Percentiles rank a stretch among this genome's conserved stretches.
phyloP scores from a whole-genome alignment of 2,888 invertebrate species.

The Ichneumoninae sp. region DNA sequence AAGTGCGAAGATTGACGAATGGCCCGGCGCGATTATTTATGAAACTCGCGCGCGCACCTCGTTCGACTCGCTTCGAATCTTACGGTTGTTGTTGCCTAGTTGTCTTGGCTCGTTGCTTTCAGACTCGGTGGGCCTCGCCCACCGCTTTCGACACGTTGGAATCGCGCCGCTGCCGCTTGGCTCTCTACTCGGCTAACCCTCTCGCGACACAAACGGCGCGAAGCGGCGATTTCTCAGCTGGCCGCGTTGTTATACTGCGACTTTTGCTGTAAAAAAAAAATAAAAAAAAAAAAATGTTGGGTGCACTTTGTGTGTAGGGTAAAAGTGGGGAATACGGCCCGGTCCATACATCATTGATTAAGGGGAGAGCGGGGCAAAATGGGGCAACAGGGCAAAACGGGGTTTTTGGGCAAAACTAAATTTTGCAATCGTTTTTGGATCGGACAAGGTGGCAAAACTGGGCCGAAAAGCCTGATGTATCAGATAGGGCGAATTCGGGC shows the following conservation, averaged over 20 bases:
- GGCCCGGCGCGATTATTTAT: slow-evolving; percentile 57
- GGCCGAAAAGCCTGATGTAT: no score
- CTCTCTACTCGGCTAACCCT: background rate
- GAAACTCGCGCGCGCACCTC: slow-evolving; percentile 44
- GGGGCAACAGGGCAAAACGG: no score
- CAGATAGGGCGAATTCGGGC: no score
- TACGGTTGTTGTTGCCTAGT: background rate
- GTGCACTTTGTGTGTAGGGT: background rate
- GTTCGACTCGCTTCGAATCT: slow-evolving; percentile 19
- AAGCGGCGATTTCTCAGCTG: slow-evolving; percentile 44
- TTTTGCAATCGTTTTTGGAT: no score
- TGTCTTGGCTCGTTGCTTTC: slow-evolving; percentile 1
- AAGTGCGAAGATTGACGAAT: slow-evolving; percentile 64
- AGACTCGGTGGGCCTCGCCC: slow-evolving; percentile 53
- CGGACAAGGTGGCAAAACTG: no score
- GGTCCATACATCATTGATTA: no score
- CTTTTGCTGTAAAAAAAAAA: background rate
- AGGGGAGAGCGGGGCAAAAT: no score
- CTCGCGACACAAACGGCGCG: slow-evolving; percentile 25
- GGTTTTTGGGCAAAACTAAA: no score
- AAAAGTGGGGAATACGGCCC: no score
- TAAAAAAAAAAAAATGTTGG: background rate
- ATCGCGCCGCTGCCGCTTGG: slow-evolving; percentile 10
- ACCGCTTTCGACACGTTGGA: slow-evolving; percentile 59
- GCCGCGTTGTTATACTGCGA: background rate